Conservation (phyloP, 2,797 vertebrate species). For the Tragelaphus oryx region DNA sequence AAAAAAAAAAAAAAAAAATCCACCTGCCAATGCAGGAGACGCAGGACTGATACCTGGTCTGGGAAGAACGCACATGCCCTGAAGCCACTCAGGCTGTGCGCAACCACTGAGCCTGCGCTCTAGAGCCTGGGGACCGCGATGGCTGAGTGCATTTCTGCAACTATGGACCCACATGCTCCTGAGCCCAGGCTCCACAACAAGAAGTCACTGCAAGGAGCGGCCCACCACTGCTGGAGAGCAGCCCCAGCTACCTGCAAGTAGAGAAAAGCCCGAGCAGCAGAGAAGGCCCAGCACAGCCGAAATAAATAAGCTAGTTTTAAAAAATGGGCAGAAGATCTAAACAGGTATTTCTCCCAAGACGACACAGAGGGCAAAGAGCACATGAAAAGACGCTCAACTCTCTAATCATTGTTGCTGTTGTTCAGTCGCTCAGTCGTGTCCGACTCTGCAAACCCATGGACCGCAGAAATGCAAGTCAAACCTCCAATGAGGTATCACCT, state of each 20-base stretch:
- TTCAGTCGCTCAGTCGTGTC: not conserved
- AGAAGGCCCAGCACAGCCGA: not conserved
- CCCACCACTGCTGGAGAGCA: not conserved
- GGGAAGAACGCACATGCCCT: not conserved
- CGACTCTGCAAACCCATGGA: not conserved
- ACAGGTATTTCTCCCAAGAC: not conserved
- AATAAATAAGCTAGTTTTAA: not conserved
- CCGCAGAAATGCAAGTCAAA: not conserved
- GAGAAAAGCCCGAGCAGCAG: not conserved
- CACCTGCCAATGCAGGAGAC: not conserved
- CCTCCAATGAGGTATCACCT: not conserved
- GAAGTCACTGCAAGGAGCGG: not conserved
- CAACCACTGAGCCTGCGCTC: not conserved
- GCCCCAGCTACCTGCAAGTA: not conserved
- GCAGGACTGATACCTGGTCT: not conserved
- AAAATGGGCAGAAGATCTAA: not conserved
- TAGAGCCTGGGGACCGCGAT: not conserved
- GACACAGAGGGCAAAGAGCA: not conserved
- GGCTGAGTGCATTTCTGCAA: not conserved
- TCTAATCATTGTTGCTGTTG: not conserved
- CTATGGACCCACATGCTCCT: not conserved
- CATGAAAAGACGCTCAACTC: not conserved
- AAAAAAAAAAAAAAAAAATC: not conserved
- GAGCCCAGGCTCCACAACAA: not conserved
- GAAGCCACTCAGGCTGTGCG: not conserved